Percentiles rank a stretch among this genome's conserved stretches.
These are phyloP conservation scores for Megalops cyprinoides DNA, from an alignment of 2,797 vertebrate species.

Conservation along the genomic window DNA sequence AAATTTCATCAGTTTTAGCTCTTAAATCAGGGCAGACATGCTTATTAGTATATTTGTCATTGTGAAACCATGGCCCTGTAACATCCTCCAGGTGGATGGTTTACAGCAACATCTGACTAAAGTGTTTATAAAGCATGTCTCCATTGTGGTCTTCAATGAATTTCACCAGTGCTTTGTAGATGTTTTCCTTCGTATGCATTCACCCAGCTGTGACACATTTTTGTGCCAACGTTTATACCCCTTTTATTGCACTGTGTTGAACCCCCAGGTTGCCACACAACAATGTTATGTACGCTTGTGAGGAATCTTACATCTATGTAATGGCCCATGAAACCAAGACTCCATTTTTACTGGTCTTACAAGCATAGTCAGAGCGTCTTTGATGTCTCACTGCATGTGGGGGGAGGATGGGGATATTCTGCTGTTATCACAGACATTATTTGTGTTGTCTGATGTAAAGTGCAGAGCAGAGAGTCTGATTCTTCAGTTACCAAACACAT, in stretches of 20 bases:
- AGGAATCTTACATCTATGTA: background rate
- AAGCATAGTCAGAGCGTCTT: background rate
- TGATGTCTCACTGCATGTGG: background rate
- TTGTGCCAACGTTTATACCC: background rate
- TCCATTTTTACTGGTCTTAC: background rate
- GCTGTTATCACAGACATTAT: background rate
- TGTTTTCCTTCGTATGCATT: background rate
- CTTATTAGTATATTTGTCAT: background rate
- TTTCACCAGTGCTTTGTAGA: background rate
- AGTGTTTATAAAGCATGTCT: background rate
- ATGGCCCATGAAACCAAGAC: background rate
- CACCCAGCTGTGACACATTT: background rate
- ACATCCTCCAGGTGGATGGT: background rate
- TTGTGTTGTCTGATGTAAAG: background rate
- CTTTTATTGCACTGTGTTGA: background rate
- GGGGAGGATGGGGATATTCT: background rate
- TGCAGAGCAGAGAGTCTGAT: background rate
- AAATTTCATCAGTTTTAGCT: background rate
- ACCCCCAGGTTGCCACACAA: background rate
- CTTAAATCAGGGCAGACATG: background rate
- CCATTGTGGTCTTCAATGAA: background rate
- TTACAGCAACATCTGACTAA: background rate
- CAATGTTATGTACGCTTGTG: background rate
- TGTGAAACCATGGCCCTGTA: background rate
- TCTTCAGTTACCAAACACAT: background rate